Evolutionary conservation across 2,113 vertebrate species (phyloP), one percentile per base, ranked within the genome.

Genomic region (Gobio gobio): DNA sequence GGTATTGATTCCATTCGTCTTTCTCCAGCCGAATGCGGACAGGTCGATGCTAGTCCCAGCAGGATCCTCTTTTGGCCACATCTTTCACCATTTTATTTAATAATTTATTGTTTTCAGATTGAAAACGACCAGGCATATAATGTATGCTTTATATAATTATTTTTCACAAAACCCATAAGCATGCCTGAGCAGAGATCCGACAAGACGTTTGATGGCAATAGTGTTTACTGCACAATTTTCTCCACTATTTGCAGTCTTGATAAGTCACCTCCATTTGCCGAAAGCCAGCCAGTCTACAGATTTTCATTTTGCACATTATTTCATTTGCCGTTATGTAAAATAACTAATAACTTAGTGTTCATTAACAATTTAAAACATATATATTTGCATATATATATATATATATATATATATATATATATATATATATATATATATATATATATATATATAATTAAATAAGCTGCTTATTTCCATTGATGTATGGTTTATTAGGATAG

Each of bases 1-100:
- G 16, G 49, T 89, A 88, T 88, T 33, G 87, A 86, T 88, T 84
- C 45, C 10, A 85, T 81, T 74, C 45, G 66, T 86, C 78, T 80
- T 82, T 33, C 70, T 49, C 43, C 47, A 84, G 74, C 59, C 61
- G 64, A 83, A 85, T 33, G 24, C 12, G 16, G 24, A 58, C 49
- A 58, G 45, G 43, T 36, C 22, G 45, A 86, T 49, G 24, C 10
- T 63, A 33, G 40, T 76, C 70, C 47, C 40, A 56, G 33, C 51
- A 29, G 64, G 10, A 74, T 78, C 43, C 12, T 63, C 33, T 40
- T 73, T 47, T 47, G n/a, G 70, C 10, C 43, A 16, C 22, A 74
- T 26, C 12, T 26, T 63, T 24, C 12, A 13, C 24, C 0, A 1
- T 47, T 74, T 49, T 74, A 47, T 74, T 63, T 74, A 74, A 26